These are phyloP conservation scores for Ophraella communa DNA, from an alignment of 2,888 invertebrate genomes.

Conservation along the genomic window DNA sequence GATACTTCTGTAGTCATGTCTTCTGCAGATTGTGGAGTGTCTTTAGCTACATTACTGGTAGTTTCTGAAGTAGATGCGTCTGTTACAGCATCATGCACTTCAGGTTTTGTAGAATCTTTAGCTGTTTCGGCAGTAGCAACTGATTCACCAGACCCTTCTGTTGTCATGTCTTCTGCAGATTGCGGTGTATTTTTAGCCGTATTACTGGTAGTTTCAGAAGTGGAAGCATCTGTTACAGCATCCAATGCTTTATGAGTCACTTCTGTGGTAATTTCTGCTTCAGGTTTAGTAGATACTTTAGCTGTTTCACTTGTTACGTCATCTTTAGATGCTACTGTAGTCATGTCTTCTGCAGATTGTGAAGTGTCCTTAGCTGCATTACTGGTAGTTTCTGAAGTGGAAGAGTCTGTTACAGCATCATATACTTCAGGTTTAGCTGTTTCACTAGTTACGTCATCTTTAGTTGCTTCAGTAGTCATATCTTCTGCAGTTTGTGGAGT, in stretches of 20 bases:
- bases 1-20: conserved; percentile 5
- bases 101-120: conserved; percentile 15
- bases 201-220: conserved; percentile 1
- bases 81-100: background rate
- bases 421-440: background rate
- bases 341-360: conserved; percentile 12
- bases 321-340: background rate
- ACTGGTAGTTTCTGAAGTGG: background rate
- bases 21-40: conserved; percentile 15
- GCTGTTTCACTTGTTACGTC: background rate
- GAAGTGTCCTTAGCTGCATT: conserved; percentile 8
- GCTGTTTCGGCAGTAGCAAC: background rate
- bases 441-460: conserved; percentile 16
- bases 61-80: conserved; percentile 11
- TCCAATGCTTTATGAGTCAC: conserved; percentile 7
- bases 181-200: conserved; percentile 3
- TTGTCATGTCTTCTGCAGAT: conserved; percentile 10
- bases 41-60: conserved; percentile 3
- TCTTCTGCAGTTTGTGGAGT: background rate
- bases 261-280: background rate
- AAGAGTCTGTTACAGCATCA: conserved; percentile 9
- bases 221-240: conserved; percentile 10
- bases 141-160: conserved; percentile 19
- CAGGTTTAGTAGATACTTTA: background rate
- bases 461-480: background rate